Percentiles rank a stretch among this genome's conserved stretches.
Conservation (phyloP, 2,888 invertebrate species). For the Nephrocerus scutellatus region DNA sequence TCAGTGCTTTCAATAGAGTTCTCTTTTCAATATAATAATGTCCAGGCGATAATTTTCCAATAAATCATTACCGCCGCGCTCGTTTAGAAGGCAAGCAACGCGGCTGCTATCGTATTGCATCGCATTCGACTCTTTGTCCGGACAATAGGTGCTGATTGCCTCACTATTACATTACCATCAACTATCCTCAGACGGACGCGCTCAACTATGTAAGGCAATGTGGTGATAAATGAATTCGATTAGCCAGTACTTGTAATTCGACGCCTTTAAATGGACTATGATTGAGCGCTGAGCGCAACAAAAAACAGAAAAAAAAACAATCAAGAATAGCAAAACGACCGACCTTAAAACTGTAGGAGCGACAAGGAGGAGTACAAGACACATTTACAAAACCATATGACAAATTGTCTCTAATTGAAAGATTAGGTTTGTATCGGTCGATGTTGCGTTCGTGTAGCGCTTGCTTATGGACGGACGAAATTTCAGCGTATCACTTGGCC, state of each 20-base stretch:
- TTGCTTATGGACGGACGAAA: no score
- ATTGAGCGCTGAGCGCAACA: conserved; percentile 32
- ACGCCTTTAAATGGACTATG: conserved; percentile 48
- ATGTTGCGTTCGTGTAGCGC: no score
- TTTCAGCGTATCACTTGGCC: no score
- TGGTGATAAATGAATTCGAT: conserved; percentile 47
- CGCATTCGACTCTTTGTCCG: conserved; percentile 15
- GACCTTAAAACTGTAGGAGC: no score
- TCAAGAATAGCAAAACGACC: no score
- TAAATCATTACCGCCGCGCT: conserved; percentile 36
- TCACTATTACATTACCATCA: conserved; percentile 18
- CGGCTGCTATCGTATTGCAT: conserved; percentile 14
- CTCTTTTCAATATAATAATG: conserved; percentile 6
- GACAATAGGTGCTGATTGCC: conserved; percentile 46
- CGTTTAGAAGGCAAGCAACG: conserved; percentile 5
- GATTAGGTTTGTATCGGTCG: conserved; percentile 46
- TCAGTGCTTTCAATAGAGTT: no score
- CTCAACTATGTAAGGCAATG: conserved; percentile 14
- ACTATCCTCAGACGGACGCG: conserved; percentile 5
- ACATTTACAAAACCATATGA: conserved; percentile 45
- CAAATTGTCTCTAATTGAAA: conserved; percentile 48
- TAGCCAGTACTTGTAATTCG: conserved; percentile 48
- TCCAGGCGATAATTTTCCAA: conserved; percentile 38
- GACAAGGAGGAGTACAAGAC: no score
- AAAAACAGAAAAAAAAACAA: conserved; percentile 12